phyloP scores from a whole-genome alignment of 2,888 invertebrate species.

The Proisotoma minuta region DNA sequence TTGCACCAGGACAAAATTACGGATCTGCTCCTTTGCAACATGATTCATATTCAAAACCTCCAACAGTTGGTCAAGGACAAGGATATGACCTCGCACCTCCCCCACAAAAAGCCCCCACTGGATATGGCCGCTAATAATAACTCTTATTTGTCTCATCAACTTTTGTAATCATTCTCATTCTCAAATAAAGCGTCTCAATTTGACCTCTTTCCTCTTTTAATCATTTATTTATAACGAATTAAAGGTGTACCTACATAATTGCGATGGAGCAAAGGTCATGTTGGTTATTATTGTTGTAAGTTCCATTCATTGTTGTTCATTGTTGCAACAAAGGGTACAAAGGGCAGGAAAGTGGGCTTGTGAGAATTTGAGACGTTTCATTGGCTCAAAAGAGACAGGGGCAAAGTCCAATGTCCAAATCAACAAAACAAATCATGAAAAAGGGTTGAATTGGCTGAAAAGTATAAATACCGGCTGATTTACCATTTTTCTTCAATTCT shows the following conservation, averaged over 20 bases:
- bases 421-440: neutral
- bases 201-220: too few species aligned
- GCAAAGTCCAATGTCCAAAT: conserved; percentile 1
- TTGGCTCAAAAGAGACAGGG: neutral
- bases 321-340: neutral
- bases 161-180: too few species aligned
- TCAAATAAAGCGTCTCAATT: too few species aligned
- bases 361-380: neutral
- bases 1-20: too few species aligned
- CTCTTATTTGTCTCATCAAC: too few species aligned
- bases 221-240: too few species aligned
- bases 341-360: neutral
- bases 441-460: neutral
- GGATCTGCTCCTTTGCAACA: neutral
- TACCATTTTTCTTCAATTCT: too few species aligned
- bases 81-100: neutral
- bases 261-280: too few species aligned
- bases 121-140: neutral
- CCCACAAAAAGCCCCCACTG: neutral
- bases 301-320: too few species aligned
- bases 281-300: too few species aligned
- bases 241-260: too few species aligned
- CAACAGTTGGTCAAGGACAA: neutral
- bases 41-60: neutral
- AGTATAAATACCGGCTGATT: conserved; percentile 1